Evolutionary conservation across 1,140 invertebrate genomes (phyloP), one percentile per base, ranked within the genome.

Genomic region (Brachionus calyciflorus): DNA sequence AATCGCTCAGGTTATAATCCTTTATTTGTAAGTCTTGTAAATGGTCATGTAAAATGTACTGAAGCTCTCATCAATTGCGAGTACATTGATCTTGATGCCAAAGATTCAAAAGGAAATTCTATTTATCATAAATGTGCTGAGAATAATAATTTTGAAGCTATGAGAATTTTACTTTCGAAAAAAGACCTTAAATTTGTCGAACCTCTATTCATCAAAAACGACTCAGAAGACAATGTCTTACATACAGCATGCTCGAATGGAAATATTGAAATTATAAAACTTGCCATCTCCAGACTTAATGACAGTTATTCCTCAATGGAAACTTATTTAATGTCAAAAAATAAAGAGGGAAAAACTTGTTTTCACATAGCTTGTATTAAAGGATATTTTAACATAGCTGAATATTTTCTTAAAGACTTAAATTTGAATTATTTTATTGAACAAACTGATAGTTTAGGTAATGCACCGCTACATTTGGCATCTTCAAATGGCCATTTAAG

Each of bases 401-500:
- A 76, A 48, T 76, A 76, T 40, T 53, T 76, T 44, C 19, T 76
- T 12, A 76, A 76, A 60, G 70, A 76, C 6, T 55, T 73, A 17
- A 73, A 51, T 19, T 9, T 73, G 19, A 6, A 14, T 7, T 73
- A 37, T 24, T 55, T 73, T 4, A 49, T 73, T 37, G 69, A 73
- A 12, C 46, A 73, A 49, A 5, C 3, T 1, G 69, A 73, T 19
- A 28, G 37, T 17, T 9, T 9, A 0, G 28, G 30, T 17, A 73
- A 73, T 7, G 51, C 69, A n/a, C 46, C 69, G 1, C 24, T 73
- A 24, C 69, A 73, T 46, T 55, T 73, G 46, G 26, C 69, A 33
- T 73, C 46, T 4, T 40, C 14, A 12, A 37, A 73, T 55, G 69
- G 69, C 0, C 51, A 51, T 33, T 26, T 73, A 5, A 51, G 69